Evolutionary conservation across 2,888 invertebrate genomes (phyloP), one percentile per base, ranked within the genome.

Genomic region (Quadroppia sp.): DNA sequence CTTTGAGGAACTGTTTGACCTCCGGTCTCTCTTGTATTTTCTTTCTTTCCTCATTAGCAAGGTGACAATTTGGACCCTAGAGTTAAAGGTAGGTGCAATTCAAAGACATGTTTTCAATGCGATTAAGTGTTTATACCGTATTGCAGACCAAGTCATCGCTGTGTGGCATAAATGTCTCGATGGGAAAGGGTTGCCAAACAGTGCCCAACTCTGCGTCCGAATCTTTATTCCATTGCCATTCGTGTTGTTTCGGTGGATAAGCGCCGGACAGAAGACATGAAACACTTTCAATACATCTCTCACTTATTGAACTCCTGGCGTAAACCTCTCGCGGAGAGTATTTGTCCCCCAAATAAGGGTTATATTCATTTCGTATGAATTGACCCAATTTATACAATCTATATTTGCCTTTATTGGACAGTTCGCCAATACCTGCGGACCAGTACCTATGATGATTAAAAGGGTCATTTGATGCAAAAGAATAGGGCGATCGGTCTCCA

Each of bases 251-350:
- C 9, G 69, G 69, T 15, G 69, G 69, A 45, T 69, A 69, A 25
- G 56, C 74, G 4, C 69, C 69, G 20, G 71, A 7, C 17, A 74
- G 36, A 4, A 74, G 45, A 13, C 13, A 23, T 6, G 45, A 30
- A 6, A 74, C 64, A 64, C 74, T 74, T 59, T 73, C 75, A 13
- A 75, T n/a, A 64, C 75, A 75, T 13, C 75, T 45, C 15, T 42
- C 25, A 0, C 32, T 17, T 20, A 32, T 17, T 1, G 75, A 71
- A 59, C 75, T 75, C 25, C 74, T 25, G 4, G 69, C 45, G 9
- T 69, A 69, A 7, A 69, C 69, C 17, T 69, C 69, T 2, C 69
- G 64, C 11, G 71, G 72, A 20, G 48, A 67, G 28, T 42, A 32
- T 11, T 71, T 25, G 9, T 69, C 50, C 4, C 30, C 69, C 2